Percentiles rank a stretch among this genome's conserved stretches.
Evolutionary conservation across 2,797 vertebrate species (phyloP).

Genomic region (Geotrypetes seraphini): DNA sequence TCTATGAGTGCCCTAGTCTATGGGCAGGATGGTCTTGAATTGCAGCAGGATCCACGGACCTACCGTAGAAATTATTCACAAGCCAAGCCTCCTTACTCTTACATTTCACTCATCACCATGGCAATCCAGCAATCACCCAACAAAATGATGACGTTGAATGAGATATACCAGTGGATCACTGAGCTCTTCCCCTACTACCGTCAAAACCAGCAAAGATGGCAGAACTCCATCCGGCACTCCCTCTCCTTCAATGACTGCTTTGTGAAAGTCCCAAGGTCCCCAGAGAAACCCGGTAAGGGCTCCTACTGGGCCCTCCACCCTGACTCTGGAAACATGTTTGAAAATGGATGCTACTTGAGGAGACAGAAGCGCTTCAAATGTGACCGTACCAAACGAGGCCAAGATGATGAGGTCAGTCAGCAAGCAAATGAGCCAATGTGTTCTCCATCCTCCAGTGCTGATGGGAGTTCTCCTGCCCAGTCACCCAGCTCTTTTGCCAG

Average conservation of each 20-base stretch:
- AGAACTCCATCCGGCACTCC: constrained; percentile 15
- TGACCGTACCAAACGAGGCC: constrained; percentile 1
- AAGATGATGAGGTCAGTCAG: background rate
- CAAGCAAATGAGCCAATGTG: background rate
- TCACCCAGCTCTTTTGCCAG: background rate
- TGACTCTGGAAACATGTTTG: constrained; percentile 16
- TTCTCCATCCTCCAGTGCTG: background rate
- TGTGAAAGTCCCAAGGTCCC: constrained; percentile 9
- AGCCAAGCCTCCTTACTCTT: constrained; percentile 13
- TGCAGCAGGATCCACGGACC: constrained; percentile 4
- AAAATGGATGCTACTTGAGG: constrained; percentile 12
- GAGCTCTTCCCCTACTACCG: constrained; percentile 16
- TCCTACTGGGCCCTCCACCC: constrained; percentile 16
- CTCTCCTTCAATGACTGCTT: constrained; percentile 16
- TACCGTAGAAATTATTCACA: constrained; percentile 12
- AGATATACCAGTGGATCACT: constrained; percentile 15
- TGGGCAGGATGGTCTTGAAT: constrained; percentile 4
- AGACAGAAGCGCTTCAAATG: constrained; percentile 12
- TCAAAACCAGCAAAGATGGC: constrained; percentile 16
- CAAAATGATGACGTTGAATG: constrained; percentile 18
- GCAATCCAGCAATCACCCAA: constrained; percentile 10
- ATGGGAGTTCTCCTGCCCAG: background rate
- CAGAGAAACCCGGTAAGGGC: constrained; percentile 14
- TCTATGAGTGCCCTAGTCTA: constrained; percentile 3
- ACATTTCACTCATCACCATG: constrained; percentile 17